A percentile compares a stretch with the other conserved stretches of the same genome.
These are phyloP conservation scores for Rousettus leschenaultii DNA, from an alignment of 2,113 vertebrate genomes.

Conservation along the genomic window DNA sequence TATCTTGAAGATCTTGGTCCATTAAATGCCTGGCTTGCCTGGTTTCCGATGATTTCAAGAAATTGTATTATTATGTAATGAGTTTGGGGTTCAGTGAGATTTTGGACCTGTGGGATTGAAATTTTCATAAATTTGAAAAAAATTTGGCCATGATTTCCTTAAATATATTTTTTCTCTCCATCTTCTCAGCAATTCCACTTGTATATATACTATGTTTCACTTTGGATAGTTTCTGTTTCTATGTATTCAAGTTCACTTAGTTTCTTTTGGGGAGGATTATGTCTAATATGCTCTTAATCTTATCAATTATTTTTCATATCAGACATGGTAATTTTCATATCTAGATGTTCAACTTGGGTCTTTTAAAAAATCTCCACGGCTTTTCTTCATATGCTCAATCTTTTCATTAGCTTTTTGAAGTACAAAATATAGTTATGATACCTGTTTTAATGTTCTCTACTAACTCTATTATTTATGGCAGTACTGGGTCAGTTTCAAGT, in stretches of 20 bases:
- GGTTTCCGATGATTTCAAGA: background rate
- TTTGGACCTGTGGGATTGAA: background rate
- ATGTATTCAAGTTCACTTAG: background rate
- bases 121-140: background rate
- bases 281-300: background rate
- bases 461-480: background rate
- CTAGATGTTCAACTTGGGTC: background rate
- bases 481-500: background rate
- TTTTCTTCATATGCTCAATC: background rate
- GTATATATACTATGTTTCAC: background rate
- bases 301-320: background rate
- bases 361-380: background rate
- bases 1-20: background rate
- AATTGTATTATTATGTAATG: background rate
- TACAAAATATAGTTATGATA: background rate
- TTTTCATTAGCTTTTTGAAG: background rate
- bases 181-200: background rate
- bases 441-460: background rate
- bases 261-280: background rate
- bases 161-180: background rate
- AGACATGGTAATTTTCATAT: background rate
- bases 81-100: background rate
- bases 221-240: background rate
- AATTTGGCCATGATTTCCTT: background rate
- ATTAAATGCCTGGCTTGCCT: background rate